Conservation (phyloP, 2,888 invertebrate genomes). For the Conchocele bisecta region DNA sequence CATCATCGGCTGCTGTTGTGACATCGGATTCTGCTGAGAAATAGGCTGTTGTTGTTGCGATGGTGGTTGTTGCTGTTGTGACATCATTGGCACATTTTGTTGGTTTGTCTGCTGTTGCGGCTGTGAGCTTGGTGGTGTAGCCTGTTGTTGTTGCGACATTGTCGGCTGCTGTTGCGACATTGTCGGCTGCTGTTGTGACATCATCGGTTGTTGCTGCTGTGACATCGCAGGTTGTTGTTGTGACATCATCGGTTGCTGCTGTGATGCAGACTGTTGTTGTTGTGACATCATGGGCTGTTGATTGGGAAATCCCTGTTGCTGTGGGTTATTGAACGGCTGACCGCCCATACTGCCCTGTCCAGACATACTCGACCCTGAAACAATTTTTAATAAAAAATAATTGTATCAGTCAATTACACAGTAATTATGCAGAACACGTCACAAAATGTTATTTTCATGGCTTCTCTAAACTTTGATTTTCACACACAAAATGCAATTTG, state of each 20-base stretch:
- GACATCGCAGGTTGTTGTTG: conserved; percentile 61
- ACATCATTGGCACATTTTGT: conserved; percentile 60
- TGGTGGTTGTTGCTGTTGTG: conserved; percentile 59
- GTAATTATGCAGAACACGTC: no score
- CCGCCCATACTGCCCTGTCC: no score
- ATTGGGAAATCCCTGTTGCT: no score
- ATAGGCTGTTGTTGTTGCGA: conserved; percentile 63
- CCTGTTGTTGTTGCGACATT: conserved; percentile 57
- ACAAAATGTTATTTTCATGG: no score
- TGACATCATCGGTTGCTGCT: conserved; percentile 67
- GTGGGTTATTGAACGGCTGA: no score
- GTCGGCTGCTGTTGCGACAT: conserved; percentile 59
- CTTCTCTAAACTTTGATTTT: no score
- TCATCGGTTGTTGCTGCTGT: conserved; percentile 65
- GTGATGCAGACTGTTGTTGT: conserved; percentile 58
- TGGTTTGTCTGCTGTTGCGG: conserved; percentile 64
- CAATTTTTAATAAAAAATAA: no score
- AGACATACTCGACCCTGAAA: no score
- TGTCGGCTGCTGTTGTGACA: conserved; percentile 62
- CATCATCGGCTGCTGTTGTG: conserved; percentile 66
- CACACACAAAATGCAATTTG: no score
- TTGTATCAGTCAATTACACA: no score
- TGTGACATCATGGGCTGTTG: conserved; percentile 69
- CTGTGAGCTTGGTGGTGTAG: conserved; percentile 59
- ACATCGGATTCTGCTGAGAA: conserved; percentile 64